phyloP scores from a whole-genome alignment of 2,113 vertebrate genomes.

The Cromileptes altivelis region DNA sequence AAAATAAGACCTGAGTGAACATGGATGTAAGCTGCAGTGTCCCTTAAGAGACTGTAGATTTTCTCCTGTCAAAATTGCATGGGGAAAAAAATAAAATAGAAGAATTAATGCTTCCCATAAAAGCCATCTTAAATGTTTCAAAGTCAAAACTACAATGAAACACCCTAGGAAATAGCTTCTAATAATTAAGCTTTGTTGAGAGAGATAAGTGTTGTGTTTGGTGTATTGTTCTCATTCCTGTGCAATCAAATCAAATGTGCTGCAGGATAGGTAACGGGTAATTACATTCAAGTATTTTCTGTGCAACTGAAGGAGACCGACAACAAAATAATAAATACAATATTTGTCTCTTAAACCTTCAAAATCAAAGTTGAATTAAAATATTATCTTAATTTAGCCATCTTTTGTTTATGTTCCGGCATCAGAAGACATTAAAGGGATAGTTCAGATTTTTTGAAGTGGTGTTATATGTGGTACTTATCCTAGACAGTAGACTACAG shows the following conservation, averaged over 20 bases:
- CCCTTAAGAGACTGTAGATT: background rate
- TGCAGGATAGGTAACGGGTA: background rate
- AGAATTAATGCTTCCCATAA: background rate
- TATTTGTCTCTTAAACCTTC: background rate
- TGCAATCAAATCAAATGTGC: background rate
- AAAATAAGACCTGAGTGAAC: constrained; percentile 1
- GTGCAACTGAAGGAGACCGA: no score
- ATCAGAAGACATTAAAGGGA: background rate
- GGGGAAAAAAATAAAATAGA: background rate
- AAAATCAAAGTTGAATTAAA: background rate
- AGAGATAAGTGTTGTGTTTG: background rate
- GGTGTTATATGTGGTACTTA: no score
- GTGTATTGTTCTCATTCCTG: background rate
- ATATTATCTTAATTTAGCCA: background rate
- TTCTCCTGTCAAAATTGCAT: background rate
- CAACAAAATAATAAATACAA: background rate
- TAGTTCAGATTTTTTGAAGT: no score
- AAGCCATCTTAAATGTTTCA: background rate
- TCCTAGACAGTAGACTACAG: no score
- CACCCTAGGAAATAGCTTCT: background rate
- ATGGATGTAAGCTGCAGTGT: background rate
- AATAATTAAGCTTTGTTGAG: background rate
- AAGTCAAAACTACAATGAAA: background rate
- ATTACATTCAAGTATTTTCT: background rate
- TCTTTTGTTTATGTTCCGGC: background rate